These are phyloP conservation scores for Alsophila aescularia DNA, from an alignment of 2,888 invertebrate genomes.

Conservation along the genomic window DNA sequence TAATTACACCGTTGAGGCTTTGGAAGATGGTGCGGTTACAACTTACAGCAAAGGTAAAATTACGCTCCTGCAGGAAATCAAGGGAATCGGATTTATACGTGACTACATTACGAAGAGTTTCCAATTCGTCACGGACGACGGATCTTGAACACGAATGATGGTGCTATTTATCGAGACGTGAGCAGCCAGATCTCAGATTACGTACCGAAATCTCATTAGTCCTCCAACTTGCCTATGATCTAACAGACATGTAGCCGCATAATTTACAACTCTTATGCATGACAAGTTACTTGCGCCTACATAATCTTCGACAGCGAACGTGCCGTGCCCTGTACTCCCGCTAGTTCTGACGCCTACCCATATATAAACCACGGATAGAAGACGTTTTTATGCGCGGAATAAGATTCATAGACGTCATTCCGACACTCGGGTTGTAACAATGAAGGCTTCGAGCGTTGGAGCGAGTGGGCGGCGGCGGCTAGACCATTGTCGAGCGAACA, in stretches of 20 bases:
- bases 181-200: not conserved
- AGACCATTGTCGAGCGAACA: conserved; percentile 28
- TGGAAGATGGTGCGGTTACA: conserved; percentile 28
- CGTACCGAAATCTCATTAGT: not conserved
- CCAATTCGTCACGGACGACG: conserved; percentile 61
- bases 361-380: conserved; percentile 33
- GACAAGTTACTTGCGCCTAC: conserved; percentile 2
- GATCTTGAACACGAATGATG: conserved; percentile 43
- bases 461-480: conserved; percentile 28
- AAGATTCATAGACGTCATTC: conserved; percentile 39
- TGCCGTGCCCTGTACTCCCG: conserved; percentile 1
- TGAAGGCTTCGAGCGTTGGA: conserved; percentile 19
- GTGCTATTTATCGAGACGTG: conserved; percentile 25
- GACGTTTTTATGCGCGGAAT: conserved; percentile 38
- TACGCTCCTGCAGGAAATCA: conserved; percentile 34
- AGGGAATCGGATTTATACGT: conserved; percentile 55
- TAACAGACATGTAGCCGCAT: not conserved
- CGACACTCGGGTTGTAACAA: conserved; percentile 30
- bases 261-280: not conserved
- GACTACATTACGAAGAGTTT: conserved; percentile 61
- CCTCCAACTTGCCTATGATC: not conserved
- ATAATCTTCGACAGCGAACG: not conserved
- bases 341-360: conserved; percentile 28
- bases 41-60: conserved; percentile 36
- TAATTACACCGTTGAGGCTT: conserved; percentile 15